Evolutionary conservation across 2,888 invertebrate genomes (phyloP).

Genomic region (Tiliacea citrago): DNA sequence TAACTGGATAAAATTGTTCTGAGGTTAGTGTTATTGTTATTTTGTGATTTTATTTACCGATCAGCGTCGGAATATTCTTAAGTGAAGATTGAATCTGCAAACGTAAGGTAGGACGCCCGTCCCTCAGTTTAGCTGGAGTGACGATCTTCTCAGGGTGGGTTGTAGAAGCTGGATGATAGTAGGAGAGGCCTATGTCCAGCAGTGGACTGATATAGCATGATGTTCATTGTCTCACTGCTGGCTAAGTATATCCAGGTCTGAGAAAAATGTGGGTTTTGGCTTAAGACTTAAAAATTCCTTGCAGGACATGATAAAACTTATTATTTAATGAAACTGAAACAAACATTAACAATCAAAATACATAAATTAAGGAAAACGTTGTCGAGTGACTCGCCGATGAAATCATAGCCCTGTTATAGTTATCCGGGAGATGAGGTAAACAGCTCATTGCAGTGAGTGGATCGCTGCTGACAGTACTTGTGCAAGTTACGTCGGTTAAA

Average conservation of each 20-base stretch:
- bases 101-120: constrained; percentile 9
- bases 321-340: constrained; percentile 16
- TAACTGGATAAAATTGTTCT: neutral
- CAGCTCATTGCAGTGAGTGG: constrained; percentile 24
- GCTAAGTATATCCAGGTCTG: neutral
- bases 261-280: neutral
- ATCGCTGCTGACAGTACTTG: constrained; percentile 15
- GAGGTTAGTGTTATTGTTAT: constrained; percentile 14
- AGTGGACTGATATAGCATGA: neutral
- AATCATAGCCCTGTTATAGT: constrained; percentile 54
- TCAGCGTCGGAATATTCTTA: neutral
- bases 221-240: neutral
- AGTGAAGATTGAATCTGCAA: neutral
- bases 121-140: neutral
- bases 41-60: constrained; percentile 6
- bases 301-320: neutral
- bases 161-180: neutral
- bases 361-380: constrained; percentile 60
- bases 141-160: neutral
- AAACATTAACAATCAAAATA: constrained; percentile 28
- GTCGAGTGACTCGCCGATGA: constrained; percentile 52
- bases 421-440: constrained; percentile 24
- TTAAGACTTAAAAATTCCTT: neutral
- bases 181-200: neutral
- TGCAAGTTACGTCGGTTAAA: constrained; percentile 5